phyloP scores from a whole-genome alignment of 1,140 invertebrate species.

The Solen grandis region DNA sequence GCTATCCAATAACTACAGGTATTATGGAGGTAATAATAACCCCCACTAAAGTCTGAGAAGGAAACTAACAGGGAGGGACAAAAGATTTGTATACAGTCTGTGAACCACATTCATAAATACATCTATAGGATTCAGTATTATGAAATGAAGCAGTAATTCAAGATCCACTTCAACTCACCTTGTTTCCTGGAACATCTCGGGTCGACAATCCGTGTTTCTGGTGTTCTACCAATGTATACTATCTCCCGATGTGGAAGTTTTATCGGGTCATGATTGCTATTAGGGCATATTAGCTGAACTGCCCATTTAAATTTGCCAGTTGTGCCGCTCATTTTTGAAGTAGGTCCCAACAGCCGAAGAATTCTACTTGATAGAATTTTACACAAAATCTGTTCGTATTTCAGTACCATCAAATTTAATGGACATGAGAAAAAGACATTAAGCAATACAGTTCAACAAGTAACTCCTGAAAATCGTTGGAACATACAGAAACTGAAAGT shows the following conservation, averaged over 20 bases:
- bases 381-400: too few species aligned
- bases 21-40: neutral
- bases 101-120: neutral
- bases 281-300: too few species aligned
- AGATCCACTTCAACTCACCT: constrained; percentile 79
- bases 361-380: too few species aligned
- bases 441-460: too few species aligned
- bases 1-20: neutral
- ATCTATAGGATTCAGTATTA: neutral
- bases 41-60: too few species aligned
- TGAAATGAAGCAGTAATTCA: neutral
- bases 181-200: constrained; percentile 88
- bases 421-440: too few species aligned
- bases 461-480: too few species aligned
- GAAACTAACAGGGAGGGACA: neutral
- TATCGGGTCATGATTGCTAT: constrained; percentile 73
- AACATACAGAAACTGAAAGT: too few species aligned
- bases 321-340: too few species aligned
- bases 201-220: constrained; percentile 87
- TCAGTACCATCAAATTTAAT: too few species aligned
- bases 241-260: constrained; percentile 78
- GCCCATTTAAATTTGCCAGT: too few species aligned
- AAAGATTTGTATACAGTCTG: neutral
- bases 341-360: too few species aligned
- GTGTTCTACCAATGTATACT: constrained; percentile 85